Evolutionary conservation across 2,888 invertebrate genomes (phyloP), one percentile per base, ranked within the genome.

Genomic region (Drosophila leonis): DNA sequence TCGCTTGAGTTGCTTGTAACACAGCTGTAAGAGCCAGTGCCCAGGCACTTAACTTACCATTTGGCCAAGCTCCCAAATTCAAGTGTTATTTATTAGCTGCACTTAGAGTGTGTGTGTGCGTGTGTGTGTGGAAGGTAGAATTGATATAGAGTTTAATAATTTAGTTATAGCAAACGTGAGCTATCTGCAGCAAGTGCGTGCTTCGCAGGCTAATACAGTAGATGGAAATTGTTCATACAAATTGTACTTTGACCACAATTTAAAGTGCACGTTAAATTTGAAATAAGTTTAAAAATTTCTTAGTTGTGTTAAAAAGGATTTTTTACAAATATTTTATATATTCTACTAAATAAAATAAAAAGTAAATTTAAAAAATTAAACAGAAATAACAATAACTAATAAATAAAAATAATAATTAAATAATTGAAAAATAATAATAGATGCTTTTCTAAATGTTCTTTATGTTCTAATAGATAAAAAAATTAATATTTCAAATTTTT

Each of bases 1-100:
- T 79, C 57, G 29, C 49, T 27, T 20, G 69, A 49, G 59, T 55
- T 60, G 75, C 31, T 68, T 81, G 78, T 62, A 61, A 68, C 68
- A 73, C 65, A 68, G 54, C 72, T 39, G 42, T 37, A 44, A 55
- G 39, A 20, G 41, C 20, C 41, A 51, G 29, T 55, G 27, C 52
- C 27, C 54, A 65, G 41, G 5, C 60, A 71, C 66, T 76, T 67
- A 56, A 54, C 18, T 39, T 27, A 39, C 41, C 49, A 65, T 59
- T 68, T 42, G 54, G 18, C 67, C 18, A 12, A 44, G 37, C 44
- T 35, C n/a, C n/a, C 9, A 37, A 51, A 39, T 13, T 33, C 42
- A 8, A 15, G 10, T 24, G 39, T 51, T 51, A 62, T 72, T 70
- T 62, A 70, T 71, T 39, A 31, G 27, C 48, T 33, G 29, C 18